Base-by-base conservation (phyloP, 1,140 invertebrate genomes). In the Diprion similis region DNA sequence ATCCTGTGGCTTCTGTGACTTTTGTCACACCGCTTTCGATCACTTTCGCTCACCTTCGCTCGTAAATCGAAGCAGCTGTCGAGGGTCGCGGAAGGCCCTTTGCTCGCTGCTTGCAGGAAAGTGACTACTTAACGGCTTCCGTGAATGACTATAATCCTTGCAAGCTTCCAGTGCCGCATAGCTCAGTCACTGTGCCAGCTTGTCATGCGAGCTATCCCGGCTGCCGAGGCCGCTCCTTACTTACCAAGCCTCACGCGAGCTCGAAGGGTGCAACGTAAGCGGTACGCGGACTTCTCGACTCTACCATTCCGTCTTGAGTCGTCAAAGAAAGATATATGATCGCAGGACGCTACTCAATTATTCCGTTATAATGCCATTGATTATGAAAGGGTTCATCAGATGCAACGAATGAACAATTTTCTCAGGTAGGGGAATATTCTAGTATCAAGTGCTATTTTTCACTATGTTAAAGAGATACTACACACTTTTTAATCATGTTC, bases 121-220 rank as follows among this genome's bases (percentile, higher is more conserved):
- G 59, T 15, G 37, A 68, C 66, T 68, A 45, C 66, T 68, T 68
- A 68, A 68, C 66, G 66, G 66, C 37, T 68, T 18, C 18, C 66
- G 66, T 68, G 66, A 68, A 68, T 18, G 66, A 68, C 66, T 18
- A 68, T 68, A 68, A 68, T 68, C 66, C 66, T 18, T 18, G 37
- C 10, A 68, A 19, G 66, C 66, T 18, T 68, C 18, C 37, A 68
- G 18, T 11, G 8, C 66, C 18, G 66, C 66, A 45, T 68, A 11
- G 66, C 37, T 68, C 66, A 45, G 18, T 18, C 66, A 10, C 15
- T 18, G 66, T 68, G 66, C 18, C 37, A 18, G 13, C 19, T 19
- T 45, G 66, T 68, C 66, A 68, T 45, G 66, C 0, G 37, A 68
- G 17, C 66, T 13, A 19, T 13, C 66, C 66, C 37, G 13, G 19